Evolutionary conservation across 1,140 invertebrate species (phyloP), one percentile per base, ranked within the genome.

Genomic region (Brachionus angularis): DNA sequence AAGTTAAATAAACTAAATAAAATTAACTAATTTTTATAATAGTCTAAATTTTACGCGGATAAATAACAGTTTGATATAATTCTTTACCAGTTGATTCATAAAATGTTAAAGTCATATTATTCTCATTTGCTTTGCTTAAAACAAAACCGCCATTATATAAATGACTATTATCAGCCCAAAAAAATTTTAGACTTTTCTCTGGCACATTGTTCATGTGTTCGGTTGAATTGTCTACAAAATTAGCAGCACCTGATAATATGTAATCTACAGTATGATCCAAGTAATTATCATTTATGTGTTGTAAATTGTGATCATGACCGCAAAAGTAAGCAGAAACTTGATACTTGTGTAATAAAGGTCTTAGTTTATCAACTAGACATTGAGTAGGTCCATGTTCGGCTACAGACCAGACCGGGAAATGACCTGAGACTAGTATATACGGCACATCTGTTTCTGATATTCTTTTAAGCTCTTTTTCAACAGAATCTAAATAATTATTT

Each of bases 271-370:
- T 76, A 16, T 73, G 27, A 27, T 74, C 75, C 25, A 73, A 25
- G 25, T 74, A 61, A 5, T 50, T 62, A 21, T 53, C 23, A 23
- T 14, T n/a, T 50, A 74, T 62, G 72, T 81, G 80, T 76, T 82
- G 81, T 10, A 82, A 72, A 72, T 79, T 81, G 74, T 85, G 84
- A 72, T 85, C 84, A 75, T 85, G 84, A 18, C 84, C 84, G 73
- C 75, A 77, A 25, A 85, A 74, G 73, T 85, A 84, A 12, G 82
- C 83, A 36, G 77, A 79, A 1, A 82, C 84, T 27, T 77, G 73
- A 74, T 83, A 83, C 47, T 82, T 79, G 25, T 81, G 74, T 18
- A 85, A 71, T 61, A 85, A 74, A 18, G 82, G 82, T 58, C 77
- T 74, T 5, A 85, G 75, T 29, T 75, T 53, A 2, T 82, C 69